Evolutionary conservation across 1,140 invertebrate genomes (phyloP).

Genomic region (Limonius californicus): DNA sequence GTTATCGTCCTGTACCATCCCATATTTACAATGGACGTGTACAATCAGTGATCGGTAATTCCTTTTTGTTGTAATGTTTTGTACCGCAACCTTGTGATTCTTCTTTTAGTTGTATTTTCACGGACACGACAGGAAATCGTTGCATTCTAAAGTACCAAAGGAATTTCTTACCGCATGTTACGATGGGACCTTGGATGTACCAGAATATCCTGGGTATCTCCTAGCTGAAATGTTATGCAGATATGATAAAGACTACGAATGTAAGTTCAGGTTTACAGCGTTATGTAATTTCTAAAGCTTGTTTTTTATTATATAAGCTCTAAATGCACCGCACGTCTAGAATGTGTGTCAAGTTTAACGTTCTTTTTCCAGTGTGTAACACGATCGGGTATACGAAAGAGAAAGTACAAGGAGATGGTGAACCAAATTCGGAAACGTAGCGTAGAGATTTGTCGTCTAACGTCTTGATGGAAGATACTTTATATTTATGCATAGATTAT

Average conservation of each 20-base stretch:
- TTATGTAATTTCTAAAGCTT: too few species aligned
- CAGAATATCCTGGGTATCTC: slow-evolving; percentile 49
- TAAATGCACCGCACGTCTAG: too few species aligned
- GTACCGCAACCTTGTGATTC: not conserved
- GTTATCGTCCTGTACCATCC: slow-evolving; percentile 18
- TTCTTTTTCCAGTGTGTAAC: slow-evolving; percentile 29
- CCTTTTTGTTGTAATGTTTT: not conserved
- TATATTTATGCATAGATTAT: too few species aligned
- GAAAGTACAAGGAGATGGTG: not conserved
- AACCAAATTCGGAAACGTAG: too few species aligned
- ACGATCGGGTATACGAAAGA: slow-evolving; percentile 31
- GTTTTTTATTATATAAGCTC: too few species aligned
- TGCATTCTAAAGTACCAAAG: slow-evolving; percentile 60
- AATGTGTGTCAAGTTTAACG: not conserved
- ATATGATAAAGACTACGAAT: slow-evolving; percentile 54
- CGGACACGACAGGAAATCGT: slow-evolving; percentile 62
- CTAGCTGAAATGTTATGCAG: slow-evolving; percentile 53
- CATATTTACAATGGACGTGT: too few species aligned
- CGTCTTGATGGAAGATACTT: too few species aligned
- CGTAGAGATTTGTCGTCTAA: too few species aligned
- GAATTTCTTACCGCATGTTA: slow-evolving; percentile 63
- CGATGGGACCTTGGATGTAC: slow-evolving; percentile 60
- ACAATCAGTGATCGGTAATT: too few species aligned
- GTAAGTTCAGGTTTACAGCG: slow-evolving; percentile 44
- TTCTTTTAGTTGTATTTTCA: slow-evolving; percentile 64